A percentile compares a stretch with the other conserved stretches of the same genome.
phyloP scores from a whole-genome alignment of 2,797 vertebrate genomes.

The Acrossocheilus wenchowensis region DNA sequence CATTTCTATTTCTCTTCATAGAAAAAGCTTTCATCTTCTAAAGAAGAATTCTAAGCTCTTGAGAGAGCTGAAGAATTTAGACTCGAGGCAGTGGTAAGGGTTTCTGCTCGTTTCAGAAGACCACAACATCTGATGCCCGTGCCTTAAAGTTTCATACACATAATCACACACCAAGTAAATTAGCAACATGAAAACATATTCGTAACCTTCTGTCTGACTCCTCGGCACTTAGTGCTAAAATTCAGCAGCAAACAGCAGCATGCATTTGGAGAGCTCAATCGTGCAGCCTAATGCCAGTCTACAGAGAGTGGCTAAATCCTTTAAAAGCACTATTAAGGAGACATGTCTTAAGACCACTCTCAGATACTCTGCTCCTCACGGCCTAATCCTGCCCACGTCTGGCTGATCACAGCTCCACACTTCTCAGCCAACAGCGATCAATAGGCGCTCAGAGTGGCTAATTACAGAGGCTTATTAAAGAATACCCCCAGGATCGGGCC shows the following conservation, averaged over 20 bases:
- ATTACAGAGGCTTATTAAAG: constrained; percentile 74
- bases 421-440: constrained; percentile 66
- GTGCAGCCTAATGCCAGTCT: constrained; percentile 49
- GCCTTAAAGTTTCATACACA: neutral
- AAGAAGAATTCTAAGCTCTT: constrained; percentile 99
- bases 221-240: constrained; percentile 17
- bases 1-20: constrained; percentile 67
- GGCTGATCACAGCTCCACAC: constrained; percentile 68
- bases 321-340: constrained; percentile 62
- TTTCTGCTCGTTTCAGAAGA: constrained; percentile 17
- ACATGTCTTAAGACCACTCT: constrained; percentile 63
- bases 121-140: neutral
- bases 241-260: constrained; percentile 35
- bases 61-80: constrained; percentile 96
- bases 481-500: constrained; percentile 68
- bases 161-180: constrained; percentile 10
- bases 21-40: constrained; percentile 96
- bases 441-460: constrained; percentile 70
- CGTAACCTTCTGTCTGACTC: constrained; percentile 22
- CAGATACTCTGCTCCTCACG: constrained; percentile 53
- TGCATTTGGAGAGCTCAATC: constrained; percentile 50
- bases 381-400: constrained; percentile 64
- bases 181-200: constrained; percentile 10
- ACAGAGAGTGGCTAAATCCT: constrained; percentile 53
- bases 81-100: constrained; percentile 96